These are phyloP conservation scores for Microctenopoma steveboyesi DNA, from an alignment of 2,797 vertebrate genomes.

Conservation along the genomic window DNA sequence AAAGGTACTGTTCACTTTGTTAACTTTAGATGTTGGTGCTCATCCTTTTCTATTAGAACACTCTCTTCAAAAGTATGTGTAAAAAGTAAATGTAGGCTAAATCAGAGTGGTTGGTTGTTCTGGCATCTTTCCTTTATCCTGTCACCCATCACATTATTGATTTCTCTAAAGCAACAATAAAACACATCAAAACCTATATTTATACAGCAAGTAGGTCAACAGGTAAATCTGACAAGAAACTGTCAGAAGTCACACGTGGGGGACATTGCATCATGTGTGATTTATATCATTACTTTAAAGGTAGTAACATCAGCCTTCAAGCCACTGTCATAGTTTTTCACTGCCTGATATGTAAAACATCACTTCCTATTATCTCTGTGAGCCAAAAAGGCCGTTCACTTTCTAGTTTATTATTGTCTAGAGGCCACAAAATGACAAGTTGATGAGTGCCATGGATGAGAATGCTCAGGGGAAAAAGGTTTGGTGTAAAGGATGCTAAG, in stretches of 20 bases:
- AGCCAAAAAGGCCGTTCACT: no score
- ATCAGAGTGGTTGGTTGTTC: neutral
- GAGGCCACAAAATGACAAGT: neutral
- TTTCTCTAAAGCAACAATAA: neutral
- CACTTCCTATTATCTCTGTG: neutral
- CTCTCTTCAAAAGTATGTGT: neutral
- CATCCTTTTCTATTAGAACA: neutral
- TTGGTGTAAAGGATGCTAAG: neutral
- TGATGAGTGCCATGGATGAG: neutral
- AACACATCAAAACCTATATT: neutral
- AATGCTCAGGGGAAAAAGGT: neutral
- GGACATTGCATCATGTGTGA: constrained; percentile 9
- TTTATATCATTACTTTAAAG: neutral
- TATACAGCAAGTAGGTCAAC: neutral
- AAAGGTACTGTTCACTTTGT: neutral
- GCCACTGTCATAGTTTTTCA: neutral
- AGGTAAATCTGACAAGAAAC: constrained; percentile 3
- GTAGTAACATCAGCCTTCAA: neutral
- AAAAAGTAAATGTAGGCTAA: no score
- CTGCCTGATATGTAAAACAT: neutral
- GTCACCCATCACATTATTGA: neutral
- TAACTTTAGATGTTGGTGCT: neutral
- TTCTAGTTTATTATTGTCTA: neutral
- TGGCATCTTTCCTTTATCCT: neutral
- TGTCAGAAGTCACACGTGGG: neutral